Conservation (phyloP, 2,113 vertebrate species). For the Meriones unguiculatus region DNA sequence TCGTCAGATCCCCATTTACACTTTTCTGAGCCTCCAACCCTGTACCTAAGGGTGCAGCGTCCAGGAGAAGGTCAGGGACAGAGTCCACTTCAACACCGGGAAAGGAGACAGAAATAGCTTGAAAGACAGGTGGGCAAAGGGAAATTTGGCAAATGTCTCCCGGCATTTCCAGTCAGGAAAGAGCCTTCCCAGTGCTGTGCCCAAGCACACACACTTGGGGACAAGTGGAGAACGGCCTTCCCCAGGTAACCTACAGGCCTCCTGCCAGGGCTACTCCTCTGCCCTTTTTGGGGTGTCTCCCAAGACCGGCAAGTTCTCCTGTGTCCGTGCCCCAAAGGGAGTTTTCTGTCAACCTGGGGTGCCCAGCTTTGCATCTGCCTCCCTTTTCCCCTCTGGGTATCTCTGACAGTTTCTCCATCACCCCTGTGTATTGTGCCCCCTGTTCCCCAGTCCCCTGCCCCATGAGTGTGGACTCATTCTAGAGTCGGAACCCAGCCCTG, state of each 20-base stretch:
- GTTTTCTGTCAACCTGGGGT: background rate
- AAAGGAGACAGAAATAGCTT: background rate
- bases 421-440: too few relatives aligned
- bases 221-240: background rate
- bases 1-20: too few relatives aligned
- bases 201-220: background rate
- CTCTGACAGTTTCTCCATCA: background rate
- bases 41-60: background rate
- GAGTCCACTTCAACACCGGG: background rate
- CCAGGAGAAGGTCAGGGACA: fast-evolving
- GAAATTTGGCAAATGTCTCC: too few relatives aligned
- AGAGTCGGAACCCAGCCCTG: background rate
- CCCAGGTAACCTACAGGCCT: background rate
- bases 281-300: background rate
- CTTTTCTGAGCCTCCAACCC: background rate
- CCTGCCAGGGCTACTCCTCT: background rate
- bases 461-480: background rate
- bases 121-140: background rate
- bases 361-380: background rate
- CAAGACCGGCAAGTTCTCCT: background rate
- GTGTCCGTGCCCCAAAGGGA: background rate
- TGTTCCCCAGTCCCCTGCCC: too few relatives aligned
- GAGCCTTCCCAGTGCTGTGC: background rate
- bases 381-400: background rate
- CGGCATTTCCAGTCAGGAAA: background rate